Evolutionary conservation across 2,113 vertebrate genomes (phyloP).

Genomic region (Periophthalmodon schlosseri): DNA sequence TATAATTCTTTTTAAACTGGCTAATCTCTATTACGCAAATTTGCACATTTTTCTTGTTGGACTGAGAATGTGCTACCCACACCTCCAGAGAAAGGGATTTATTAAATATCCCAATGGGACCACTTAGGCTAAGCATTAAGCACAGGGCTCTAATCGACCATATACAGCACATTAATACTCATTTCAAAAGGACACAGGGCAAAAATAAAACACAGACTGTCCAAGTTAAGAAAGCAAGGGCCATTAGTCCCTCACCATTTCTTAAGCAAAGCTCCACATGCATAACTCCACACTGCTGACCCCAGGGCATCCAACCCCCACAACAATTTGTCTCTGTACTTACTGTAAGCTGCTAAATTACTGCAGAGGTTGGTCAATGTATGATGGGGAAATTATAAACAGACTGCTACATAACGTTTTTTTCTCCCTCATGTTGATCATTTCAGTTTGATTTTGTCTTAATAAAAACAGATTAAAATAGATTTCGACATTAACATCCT

Average conservation of each 20-base stretch:
- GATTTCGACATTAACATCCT: too few species aligned
- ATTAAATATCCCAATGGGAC: slow-evolving; percentile 44
- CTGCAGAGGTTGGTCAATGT: slow-evolving; percentile 16
- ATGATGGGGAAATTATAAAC: slow-evolving; percentile 12
- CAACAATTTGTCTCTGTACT: slow-evolving; percentile 12
- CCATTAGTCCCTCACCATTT: not conserved
- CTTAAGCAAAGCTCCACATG: slow-evolving; percentile 33
- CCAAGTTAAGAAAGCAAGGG: not conserved
- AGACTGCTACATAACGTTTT: too few species aligned
- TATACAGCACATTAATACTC: slow-evolving; percentile 10
- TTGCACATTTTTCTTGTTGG: slow-evolving; percentile 19
- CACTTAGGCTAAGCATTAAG: slow-evolving; percentile 51
- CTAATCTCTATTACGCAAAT: not conserved
- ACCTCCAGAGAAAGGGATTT: slow-evolving; percentile 46
- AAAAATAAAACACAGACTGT: slow-evolving; percentile 5
- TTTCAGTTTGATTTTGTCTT: too few species aligned
- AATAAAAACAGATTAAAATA: too few species aligned
- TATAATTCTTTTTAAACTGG: not conserved
- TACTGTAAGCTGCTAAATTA: slow-evolving; percentile 13
- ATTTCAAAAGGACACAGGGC: not conserved
- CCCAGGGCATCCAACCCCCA: slow-evolving; percentile 36
- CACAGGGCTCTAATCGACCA: slow-evolving; percentile 13
- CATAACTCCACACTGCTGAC: slow-evolving; percentile 39
- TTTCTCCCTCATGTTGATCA: too few species aligned
- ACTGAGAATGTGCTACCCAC: not conserved